phyloP scores from a whole-genome alignment of 2,888 invertebrate genomes.

The Falcaria lacertinaria region DNA sequence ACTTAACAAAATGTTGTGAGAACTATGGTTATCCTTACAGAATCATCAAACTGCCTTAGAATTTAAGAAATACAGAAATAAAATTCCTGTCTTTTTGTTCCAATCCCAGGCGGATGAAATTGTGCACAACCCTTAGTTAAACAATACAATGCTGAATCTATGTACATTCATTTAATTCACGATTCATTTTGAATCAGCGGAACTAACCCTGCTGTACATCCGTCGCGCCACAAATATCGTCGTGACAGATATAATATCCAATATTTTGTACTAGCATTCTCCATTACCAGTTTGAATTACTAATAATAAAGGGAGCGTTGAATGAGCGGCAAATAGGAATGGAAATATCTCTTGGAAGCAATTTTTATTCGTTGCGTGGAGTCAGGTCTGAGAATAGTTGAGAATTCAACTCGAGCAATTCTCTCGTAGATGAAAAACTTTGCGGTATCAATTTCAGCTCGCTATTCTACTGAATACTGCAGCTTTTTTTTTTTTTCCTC shows the following conservation, averaged over 20 bases:
- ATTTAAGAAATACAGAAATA: too few species aligned
- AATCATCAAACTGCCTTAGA: too few species aligned
- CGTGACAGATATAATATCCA: slow-evolving; percentile 5
- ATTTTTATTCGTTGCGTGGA: slow-evolving; percentile 33
- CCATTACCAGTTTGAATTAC: slow-evolving; percentile 31
- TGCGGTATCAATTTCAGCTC: slow-evolving; percentile 57
- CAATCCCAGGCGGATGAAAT: too few species aligned
- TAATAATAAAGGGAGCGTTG: slow-evolving; percentile 33
- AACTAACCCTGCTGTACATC: too few species aligned
- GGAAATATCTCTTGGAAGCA: slow-evolving; percentile 34
- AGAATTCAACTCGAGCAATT: slow-evolving; percentile 38
- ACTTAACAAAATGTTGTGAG: too few species aligned
- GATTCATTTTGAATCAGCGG: too few species aligned
- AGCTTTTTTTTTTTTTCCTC: slow-evolving; percentile 35
- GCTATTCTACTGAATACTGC: slow-evolving; percentile 46
- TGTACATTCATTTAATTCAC: too few species aligned
- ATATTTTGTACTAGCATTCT: slow-evolving; percentile 16
- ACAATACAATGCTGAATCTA: too few species aligned
- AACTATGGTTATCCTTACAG: too few species aligned
- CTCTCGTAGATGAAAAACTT: slow-evolving; percentile 50
- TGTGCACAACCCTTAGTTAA: too few species aligned
- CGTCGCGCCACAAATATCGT: neutral
- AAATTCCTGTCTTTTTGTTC: too few species aligned
- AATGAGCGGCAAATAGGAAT: slow-evolving; percentile 40
- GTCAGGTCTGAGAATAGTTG: slow-evolving; percentile 22